These are phyloP conservation scores for Nerophis ophidion DNA, from an alignment of 2,113 vertebrate species.

Conservation along the genomic window DNA sequence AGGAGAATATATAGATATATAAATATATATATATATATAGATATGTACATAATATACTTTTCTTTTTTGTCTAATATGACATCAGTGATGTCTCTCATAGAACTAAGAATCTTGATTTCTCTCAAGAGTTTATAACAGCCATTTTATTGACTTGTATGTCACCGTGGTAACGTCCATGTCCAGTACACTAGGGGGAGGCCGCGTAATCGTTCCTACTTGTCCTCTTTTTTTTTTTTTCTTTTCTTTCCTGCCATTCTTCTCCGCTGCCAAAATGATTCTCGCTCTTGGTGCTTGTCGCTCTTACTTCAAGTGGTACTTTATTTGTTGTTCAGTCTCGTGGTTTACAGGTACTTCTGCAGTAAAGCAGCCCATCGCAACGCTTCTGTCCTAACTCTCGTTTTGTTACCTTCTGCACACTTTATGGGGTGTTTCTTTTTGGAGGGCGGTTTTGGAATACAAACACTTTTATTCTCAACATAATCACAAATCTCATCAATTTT, in stretches of 20 bases:
- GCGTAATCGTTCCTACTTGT: conserved; percentile 50
- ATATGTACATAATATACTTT: conserved; percentile 69
- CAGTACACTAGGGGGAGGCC: conserved; percentile 85
- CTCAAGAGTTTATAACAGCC: conserved; percentile 94
- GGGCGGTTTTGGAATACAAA: no score
- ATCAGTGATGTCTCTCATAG: conserved; percentile 99
- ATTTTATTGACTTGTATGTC: conserved; percentile 80
- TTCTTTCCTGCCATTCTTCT: conserved; percentile 71
- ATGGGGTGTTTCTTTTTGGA: no score
- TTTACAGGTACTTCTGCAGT: conserved; percentile 82
- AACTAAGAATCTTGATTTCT: conserved; percentile 99
- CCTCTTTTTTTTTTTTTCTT: conserved; percentile 42
- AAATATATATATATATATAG: conserved; percentile 47
- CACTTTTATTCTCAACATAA: no score
- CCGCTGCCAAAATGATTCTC: conserved; percentile 71
- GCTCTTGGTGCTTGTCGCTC: conserved; percentile 47
- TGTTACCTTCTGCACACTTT: no score
- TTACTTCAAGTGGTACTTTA: conserved; percentile 69
- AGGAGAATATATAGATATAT: conserved; percentile 57
- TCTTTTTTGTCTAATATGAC: conserved; percentile 87
- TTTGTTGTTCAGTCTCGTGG: conserved; percentile 79
- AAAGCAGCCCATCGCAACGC: background rate
- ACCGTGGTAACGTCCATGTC: conserved; percentile 82
- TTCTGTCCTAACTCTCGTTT: no score
- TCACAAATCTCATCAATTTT: no score